These are phyloP conservation scores for Eurytoma californica DNA, from an alignment of 2,888 invertebrate genomes.

Conservation along the genomic window DNA sequence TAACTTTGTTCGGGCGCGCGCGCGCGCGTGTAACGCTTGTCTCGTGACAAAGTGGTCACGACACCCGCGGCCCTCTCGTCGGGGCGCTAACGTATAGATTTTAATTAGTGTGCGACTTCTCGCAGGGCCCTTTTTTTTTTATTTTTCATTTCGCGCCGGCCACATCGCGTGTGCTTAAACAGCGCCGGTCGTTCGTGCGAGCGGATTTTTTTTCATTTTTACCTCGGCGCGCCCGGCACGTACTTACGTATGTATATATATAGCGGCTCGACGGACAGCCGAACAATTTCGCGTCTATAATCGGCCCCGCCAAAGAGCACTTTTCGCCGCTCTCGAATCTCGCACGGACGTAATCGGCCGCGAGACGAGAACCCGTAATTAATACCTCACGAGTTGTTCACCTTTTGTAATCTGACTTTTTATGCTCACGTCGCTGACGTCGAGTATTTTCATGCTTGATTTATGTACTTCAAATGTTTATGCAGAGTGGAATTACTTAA, in stretches of 20 bases:
- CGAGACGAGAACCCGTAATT: constrained; percentile 17
- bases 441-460: too few species aligned
- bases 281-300: constrained; percentile 7
- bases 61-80: constrained; percentile 58
- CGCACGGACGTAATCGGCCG: not conserved
- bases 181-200: constrained; percentile 37
- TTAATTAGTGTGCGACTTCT: constrained; percentile 63
- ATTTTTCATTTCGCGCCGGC: constrained; percentile 55
- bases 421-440: too few species aligned
- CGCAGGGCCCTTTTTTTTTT: constrained; percentile 40
- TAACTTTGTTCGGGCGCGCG: constrained; percentile 42
- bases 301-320: not conserved
- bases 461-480: too few species aligned
- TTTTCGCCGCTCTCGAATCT: not conserved
- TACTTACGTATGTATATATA: too few species aligned
- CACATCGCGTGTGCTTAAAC: constrained; percentile 59
- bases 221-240: not conserved
- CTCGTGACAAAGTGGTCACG: constrained; percentile 59
- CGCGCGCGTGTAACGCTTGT: constrained; percentile 41
- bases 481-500: too few species aligned
- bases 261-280: not conserved
- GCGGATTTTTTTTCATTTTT: constrained; percentile 12
- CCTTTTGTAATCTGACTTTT: too few species aligned
- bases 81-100: constrained; percentile 55
- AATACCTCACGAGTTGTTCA: constrained; percentile 19